These are phyloP conservation scores for Centropus bengalensis DNA, from an alignment of 2,113 vertebrate genomes.

Conservation along the genomic window DNA sequence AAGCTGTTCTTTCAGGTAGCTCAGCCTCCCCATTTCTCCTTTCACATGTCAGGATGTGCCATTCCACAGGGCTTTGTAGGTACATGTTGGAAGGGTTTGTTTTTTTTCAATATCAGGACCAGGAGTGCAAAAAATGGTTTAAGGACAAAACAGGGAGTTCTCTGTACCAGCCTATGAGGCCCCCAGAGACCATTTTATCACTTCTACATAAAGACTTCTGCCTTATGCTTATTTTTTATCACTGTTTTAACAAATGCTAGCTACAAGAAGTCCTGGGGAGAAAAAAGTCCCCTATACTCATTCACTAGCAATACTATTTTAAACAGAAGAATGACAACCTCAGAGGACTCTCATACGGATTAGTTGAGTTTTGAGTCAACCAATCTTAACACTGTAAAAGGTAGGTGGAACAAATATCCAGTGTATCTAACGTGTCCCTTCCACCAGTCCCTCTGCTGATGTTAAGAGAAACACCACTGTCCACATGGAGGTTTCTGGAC, in stretches of 20 bases:
- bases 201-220: neutral
- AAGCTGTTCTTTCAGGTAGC: constrained; percentile 78
- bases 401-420: neutral
- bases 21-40: constrained; percentile 61
- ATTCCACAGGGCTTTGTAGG: constrained; percentile 78
- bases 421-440: neutral
- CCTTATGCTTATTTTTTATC: neutral
- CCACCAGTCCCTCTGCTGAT: neutral
- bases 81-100: neutral
- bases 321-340: neutral
- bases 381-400: neutral
- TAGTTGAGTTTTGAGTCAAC: neutral
- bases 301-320: neutral
- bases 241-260: neutral
- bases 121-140: neutral
- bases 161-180: neutral
- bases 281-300: neutral
- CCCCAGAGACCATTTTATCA: neutral
- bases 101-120: neutral
- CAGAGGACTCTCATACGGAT: neutral
- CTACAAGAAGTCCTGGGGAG: neutral
- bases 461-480: neutral
- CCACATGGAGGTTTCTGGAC: neutral
- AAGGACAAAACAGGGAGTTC: neutral
- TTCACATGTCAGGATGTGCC: constrained; percentile 81